Evolutionary conservation across 2,797 vertebrate genomes (phyloP).

Genomic region (Lepilemur septentrionalis): DNA sequence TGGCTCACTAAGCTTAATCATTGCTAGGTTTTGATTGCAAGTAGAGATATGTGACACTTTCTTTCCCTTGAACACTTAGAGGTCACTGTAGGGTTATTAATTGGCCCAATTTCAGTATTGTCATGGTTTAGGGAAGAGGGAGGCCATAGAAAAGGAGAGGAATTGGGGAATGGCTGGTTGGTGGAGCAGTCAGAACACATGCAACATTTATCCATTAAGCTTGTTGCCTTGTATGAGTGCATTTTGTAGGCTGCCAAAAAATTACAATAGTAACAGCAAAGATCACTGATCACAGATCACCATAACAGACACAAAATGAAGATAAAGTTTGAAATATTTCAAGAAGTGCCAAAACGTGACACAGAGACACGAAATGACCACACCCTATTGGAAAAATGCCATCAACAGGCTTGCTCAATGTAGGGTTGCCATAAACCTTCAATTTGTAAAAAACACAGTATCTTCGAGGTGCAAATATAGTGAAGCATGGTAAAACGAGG

Average conservation of each 20-base stretch:
- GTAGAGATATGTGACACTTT: neutral
- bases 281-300: neutral
- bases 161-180: neutral
- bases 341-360: neutral
- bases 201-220: neutral
- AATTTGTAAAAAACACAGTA: neutral
- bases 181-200: neutral
- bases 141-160: neutral
- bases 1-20: neutral
- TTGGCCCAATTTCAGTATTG: neutral
- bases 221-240: neutral
- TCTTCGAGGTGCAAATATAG: neutral
- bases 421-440: neutral
- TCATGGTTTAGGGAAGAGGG: too few relatives aligned
- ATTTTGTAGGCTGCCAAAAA: neutral
- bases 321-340: neutral
- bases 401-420: neutral
- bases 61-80: neutral
- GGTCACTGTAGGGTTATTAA: neutral
- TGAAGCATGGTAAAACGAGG: neutral
- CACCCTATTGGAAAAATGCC: neutral
- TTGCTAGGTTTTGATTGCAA: neutral
- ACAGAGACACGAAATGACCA: neutral
- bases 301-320: neutral
- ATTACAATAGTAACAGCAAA: neutral